phyloP scores from a whole-genome alignment of 1,140 invertebrate species.

The Riptortus pedestris region DNA sequence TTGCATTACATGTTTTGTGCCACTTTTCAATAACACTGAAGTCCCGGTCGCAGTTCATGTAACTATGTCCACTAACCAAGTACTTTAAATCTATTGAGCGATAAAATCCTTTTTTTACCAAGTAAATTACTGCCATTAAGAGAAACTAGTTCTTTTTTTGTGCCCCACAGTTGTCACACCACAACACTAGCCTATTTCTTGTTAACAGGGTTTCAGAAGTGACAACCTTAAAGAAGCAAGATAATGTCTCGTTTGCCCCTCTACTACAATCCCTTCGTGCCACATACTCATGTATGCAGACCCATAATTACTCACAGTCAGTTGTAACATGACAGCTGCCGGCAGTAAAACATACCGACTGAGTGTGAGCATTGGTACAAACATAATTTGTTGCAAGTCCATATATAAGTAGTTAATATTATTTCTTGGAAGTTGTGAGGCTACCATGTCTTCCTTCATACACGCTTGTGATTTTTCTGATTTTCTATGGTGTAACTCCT shows the following conservation, averaged over 20 bases:
- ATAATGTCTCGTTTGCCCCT: slow-evolving; percentile 19
- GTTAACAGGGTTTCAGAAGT: not conserved
- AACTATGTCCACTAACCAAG: too few relatives aligned
- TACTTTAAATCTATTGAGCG: too few relatives aligned
- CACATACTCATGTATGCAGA: slow-evolving; percentile 19
- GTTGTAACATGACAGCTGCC: not conserved
- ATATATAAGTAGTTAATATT: not conserved
- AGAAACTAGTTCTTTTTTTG: slow-evolving; percentile 15
- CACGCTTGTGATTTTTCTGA: not conserved
- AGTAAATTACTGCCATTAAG: too few relatives aligned
- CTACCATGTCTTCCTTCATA: not conserved
- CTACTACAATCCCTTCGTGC: slow-evolving; percentile 21
- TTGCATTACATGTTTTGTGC: too few relatives aligned
- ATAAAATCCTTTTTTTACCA: too few relatives aligned
- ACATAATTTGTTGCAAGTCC: not conserved
- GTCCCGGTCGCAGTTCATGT: too few relatives aligned
- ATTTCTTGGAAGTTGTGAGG: not conserved
- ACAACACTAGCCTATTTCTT: slow-evolving; percentile 14
- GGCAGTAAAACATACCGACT: not conserved
- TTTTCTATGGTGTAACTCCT: not conserved
- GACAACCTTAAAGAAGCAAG: too few relatives aligned
- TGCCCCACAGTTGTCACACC: slow-evolving; percentile 19
- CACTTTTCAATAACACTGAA: too few relatives aligned
- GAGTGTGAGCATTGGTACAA: not conserved
- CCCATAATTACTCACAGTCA: slow-evolving; percentile 4